phyloP scores from a whole-genome alignment of 2,797 vertebrate species.

The Mycteria americana region DNA sequence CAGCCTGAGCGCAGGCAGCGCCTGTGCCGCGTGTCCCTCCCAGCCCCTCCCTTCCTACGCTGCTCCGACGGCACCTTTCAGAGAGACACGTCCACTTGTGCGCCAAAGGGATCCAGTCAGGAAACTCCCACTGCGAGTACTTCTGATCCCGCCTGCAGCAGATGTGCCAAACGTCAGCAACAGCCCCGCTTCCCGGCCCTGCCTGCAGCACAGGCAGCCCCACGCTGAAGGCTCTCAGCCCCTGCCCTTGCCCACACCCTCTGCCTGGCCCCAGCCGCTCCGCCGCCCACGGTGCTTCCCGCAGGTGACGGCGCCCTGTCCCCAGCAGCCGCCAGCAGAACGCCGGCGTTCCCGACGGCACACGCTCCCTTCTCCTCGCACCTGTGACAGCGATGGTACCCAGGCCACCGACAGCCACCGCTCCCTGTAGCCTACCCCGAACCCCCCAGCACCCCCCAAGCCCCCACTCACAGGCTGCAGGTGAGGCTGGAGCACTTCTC shows the following conservation, averaged over 20 bases:
- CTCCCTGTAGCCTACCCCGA: accelerated
- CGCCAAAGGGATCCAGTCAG: conserved; percentile 87
- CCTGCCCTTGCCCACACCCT: background rate
- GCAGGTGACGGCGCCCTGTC: background rate
- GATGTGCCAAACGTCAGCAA: background rate
- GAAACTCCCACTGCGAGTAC: conserved; percentile 87
- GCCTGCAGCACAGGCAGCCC: background rate
- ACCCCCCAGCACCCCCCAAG: accelerated
- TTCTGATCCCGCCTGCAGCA: conserved; percentile 81
- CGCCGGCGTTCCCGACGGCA: accelerated
- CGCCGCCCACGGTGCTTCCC: background rate
- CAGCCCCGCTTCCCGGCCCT: accelerated
- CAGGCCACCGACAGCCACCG: background rate
- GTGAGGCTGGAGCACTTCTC: conserved; percentile 77
- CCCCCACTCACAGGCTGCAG: conserved; percentile 72
- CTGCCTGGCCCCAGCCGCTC: accelerated
- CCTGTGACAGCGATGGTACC: accelerated
- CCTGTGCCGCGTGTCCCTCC: accelerated
- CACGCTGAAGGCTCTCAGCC: background rate
- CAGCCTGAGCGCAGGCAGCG: background rate
- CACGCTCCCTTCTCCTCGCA: accelerated
- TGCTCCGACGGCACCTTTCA: conserved; percentile 71
- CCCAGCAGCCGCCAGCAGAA: background rate
- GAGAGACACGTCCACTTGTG: conserved; percentile 82
- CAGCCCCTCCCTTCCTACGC: background rate